Conservation (phyloP, 64 coral and sea anemone genomes). For the Pocillopora damicornis region DNA sequence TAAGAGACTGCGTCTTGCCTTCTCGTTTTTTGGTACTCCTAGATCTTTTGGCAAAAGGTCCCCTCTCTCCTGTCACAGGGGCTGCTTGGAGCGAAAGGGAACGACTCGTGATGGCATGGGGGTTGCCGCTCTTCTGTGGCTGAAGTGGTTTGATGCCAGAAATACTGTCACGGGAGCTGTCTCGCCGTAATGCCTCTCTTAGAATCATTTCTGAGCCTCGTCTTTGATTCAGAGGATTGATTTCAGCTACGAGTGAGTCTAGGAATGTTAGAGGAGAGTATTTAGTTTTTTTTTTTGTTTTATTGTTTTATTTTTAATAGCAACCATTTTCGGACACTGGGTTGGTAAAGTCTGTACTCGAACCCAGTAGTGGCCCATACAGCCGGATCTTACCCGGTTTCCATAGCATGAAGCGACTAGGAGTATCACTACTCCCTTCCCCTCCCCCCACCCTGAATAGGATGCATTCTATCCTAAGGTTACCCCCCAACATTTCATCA, state of each 20-base stretch:
- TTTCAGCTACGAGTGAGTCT: conserved; percentile 63
- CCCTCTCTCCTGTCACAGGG: conserved; percentile 29
- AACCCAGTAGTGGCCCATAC: too few relatives aligned
- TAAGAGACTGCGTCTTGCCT: conserved; percentile 75
- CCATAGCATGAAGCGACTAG: too few relatives aligned
- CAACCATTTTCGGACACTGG: too few relatives aligned
- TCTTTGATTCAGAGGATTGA: conserved; percentile 56
- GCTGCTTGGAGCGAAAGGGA: conserved; percentile 66
- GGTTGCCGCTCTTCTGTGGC: conserved; percentile 54
- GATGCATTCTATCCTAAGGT: too few relatives aligned
- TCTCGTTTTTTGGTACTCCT: conserved; percentile 94
- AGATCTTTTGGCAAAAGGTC: conserved; percentile 67
- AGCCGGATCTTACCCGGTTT: too few relatives aligned
- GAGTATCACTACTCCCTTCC: too few relatives aligned
- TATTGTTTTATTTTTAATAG: too few relatives aligned
- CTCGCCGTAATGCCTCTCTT: conserved; percentile 27
- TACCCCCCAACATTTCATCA: too few relatives aligned
- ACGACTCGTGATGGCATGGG: conserved; percentile 60
- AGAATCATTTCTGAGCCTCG: conserved; percentile 65
- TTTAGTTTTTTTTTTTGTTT: too few relatives aligned
- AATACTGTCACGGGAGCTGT: conserved; percentile 58
- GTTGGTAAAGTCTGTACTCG: too few relatives aligned
- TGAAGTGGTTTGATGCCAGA: conserved; percentile 66
- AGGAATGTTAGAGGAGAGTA: background rate
- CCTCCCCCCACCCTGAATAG: too few relatives aligned